Evolutionary conservation across 2,888 invertebrate species (phyloP).

Genomic region (Trissoscelio sp.): DNA sequence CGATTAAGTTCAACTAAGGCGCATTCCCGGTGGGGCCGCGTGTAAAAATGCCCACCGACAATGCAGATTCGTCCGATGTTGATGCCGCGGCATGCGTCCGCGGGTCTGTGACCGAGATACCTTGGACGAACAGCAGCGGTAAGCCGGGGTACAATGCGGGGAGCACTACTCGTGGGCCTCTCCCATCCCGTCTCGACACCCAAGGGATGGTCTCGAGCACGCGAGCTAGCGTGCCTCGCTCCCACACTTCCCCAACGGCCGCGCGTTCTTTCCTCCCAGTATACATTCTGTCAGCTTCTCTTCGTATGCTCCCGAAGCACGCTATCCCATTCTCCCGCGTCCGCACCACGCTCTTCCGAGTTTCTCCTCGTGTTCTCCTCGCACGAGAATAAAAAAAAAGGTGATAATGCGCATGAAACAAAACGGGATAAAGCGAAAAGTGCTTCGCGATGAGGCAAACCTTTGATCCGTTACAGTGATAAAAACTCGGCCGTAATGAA

Average conservation of each 20-base stretch:
- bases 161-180: conserved; percentile 8
- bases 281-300: conserved; percentile 67
- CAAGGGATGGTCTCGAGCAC: conserved; percentile 80
- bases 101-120: conserved; percentile 34
- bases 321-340: conserved; percentile 23
- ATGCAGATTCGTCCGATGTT: conserved; percentile 20
- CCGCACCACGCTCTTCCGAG: conserved; percentile 1
- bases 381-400: conserved; percentile 10
- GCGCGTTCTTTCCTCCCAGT: conserved; percentile 24
- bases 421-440: conserved; percentile 6
- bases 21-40: background rate
- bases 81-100: conserved; percentile 11
- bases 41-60: conserved; percentile 18
- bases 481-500: conserved; percentile 31
- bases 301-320: conserved; percentile 52
- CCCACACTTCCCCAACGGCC: conserved; percentile 60
- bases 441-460: background rate
- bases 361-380: conserved; percentile 3
- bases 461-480: conserved; percentile 19
- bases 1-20: conserved; percentile 10
- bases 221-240: conserved; percentile 81
- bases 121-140: background rate
- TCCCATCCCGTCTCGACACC: conserved; percentile 74
- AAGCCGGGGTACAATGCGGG: background rate
- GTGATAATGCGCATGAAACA: conserved; percentile 34